These are phyloP conservation scores for Australoheros scitulus DNA, from an alignment of 2,113 vertebrate genomes.

Conservation along the genomic window DNA sequence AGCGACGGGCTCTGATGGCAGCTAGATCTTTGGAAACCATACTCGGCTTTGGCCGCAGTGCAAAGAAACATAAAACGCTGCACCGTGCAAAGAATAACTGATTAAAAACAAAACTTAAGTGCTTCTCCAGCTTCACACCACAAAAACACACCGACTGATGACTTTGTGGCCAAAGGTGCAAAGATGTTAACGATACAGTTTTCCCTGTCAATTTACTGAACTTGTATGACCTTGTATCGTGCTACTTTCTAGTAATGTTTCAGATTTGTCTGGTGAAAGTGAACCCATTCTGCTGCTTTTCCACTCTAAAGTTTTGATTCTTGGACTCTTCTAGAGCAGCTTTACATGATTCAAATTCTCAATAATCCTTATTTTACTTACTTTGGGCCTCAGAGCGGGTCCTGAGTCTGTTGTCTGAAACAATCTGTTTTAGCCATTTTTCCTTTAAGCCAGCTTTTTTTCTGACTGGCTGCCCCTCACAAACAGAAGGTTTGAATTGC, in stretches of 20 bases:
- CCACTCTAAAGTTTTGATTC: neutral
- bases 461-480: neutral
- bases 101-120: neutral
- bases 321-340: neutral
- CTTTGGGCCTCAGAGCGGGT: neutral
- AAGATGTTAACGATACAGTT: too few relatives aligned
- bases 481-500: neutral
- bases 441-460: neutral
- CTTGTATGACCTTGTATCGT: too few relatives aligned
- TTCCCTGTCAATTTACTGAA: too few relatives aligned
- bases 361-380: neutral
- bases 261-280: neutral
- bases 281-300: neutral
- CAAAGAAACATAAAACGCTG: neutral
- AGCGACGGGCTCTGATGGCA: neutral
- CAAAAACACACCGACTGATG: neutral
- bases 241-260: neutral
- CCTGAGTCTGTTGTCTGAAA: neutral
- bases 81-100: neutral
- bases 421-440: neutral
- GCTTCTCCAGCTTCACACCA: neutral
- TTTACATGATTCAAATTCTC: neutral
- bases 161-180: neutral
- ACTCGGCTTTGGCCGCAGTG: neutral
- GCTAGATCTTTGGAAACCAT: neutral